Base-by-base conservation (phyloP, 2,797 vertebrate species). In the Gobionotothen gibberifrons region DNA sequence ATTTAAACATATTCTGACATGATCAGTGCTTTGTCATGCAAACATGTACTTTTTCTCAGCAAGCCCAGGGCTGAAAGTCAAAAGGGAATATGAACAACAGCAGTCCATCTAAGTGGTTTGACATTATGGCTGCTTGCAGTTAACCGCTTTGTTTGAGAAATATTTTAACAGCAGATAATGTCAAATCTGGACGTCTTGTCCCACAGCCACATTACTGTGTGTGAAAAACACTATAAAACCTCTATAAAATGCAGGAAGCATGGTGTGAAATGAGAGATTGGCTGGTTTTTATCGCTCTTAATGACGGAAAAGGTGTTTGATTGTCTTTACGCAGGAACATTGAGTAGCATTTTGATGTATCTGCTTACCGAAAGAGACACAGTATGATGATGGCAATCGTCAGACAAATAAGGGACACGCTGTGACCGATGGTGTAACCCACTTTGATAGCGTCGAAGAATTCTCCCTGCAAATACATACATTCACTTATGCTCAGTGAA, bases 361-460 rank as follows among this genome's bases (percentile, higher is more conserved):
- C 29, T 74, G 9, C 85, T 93, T 87, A 96, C 95, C 93, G 92
- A 70, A 96, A 95, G 42, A 94, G 72, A 81, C 93, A 95, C 62
- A 96, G 84, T 69, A 94, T 93, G 75, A 95, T 89, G 84, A 97
- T 97, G 81, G 97, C 97, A 0, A 93, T 79, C 0, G 95, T 95
- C 61, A 99, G 96, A 56, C 96, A 94, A 5, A 96, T 83, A 16
- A 99, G 95, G 0, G 98, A 99, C 5, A 98, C 83, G 13, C 96
- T 95, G 87, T 99, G 95, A n/a, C 98, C 98, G 0, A 99, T 87
- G 73, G 97, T 98, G 93, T 99, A 99, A 52, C 97, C 96, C 0
- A 95, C 97, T 95, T 96, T 97, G 88, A 99, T 92, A 0, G 94
- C 91, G 1, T 52, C 76, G 1, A 93, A 97, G 87, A 99, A 98